Evolutionary conservation across 2,113 vertebrate genomes (phyloP).

Genomic region (Cromileptes altivelis): DNA sequence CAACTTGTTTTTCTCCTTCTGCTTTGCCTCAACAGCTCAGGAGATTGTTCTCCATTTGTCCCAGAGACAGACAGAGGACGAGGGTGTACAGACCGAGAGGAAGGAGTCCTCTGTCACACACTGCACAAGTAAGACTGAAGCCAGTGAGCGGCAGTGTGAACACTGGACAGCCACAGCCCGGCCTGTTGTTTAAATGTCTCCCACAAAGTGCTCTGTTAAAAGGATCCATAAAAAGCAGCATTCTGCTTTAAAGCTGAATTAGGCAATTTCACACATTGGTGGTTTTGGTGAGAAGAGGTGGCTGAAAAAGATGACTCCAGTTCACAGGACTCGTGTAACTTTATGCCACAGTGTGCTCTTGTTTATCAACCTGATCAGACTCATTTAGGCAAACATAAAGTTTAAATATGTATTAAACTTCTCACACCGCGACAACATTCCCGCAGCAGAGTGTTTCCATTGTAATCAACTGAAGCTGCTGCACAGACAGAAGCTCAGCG

Average conservation of each 20-base stretch:
- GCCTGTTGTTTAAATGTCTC: background rate
- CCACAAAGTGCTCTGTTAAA: background rate
- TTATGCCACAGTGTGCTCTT: background rate
- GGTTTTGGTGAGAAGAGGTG: background rate
- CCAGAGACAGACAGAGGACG: background rate
- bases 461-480: no score
- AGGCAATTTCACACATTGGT: slow-evolving; percentile 12
- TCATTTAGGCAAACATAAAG: background rate
- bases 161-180: background rate
- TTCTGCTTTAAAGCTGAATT: slow-evolving; percentile 32
- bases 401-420: background rate
- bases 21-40: slow-evolving; percentile 8
- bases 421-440: no score
- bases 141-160: background rate
- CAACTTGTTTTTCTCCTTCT: background rate
- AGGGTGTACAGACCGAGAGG: no score
- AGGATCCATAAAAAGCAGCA: slow-evolving; percentile 11
- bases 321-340: background rate
- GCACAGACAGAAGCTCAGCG: no score
- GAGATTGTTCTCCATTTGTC: slow-evolving; percentile 13
- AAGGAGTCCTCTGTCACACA: no score
- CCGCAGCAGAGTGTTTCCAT: no score
- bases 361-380: background rate
- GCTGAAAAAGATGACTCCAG: background rate
- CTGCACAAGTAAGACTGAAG: no score